Conservation (phyloP, 1,140 invertebrate genomes). For the Drosophila asahinai region DNA sequence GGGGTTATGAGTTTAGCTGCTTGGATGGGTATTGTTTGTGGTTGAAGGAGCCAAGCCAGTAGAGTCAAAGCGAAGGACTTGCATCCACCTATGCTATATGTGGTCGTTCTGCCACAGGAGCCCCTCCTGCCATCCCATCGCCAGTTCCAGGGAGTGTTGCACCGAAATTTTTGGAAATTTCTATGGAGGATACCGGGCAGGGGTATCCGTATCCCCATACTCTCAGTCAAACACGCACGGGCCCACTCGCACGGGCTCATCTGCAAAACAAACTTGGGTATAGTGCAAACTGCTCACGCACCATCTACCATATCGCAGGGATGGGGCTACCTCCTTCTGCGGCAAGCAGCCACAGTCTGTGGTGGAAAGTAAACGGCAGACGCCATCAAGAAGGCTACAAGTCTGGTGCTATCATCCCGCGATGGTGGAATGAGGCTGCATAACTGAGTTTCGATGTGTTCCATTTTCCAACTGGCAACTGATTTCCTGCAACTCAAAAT, state of each 20-base stretch:
- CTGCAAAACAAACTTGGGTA: constrained; percentile 64
- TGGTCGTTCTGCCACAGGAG: not conserved
- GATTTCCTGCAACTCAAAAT: constrained; percentile 29
- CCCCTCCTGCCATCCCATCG: not conserved
- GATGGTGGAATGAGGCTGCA: constrained; percentile 9
- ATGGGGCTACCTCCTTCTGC: constrained; percentile 28
- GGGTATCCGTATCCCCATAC: constrained; percentile 3
- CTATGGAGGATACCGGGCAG: constrained; percentile 39
- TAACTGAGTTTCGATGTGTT: constrained; percentile 15
- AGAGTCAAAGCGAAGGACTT: constrained; percentile 66
- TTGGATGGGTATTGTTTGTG: constrained; percentile 77
- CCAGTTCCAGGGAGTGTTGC: constrained; percentile 30
- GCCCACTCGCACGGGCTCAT: constrained; percentile 39
- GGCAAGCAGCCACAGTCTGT: constrained; percentile 53
- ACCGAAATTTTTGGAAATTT: constrained; percentile 74
- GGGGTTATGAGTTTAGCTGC: constrained; percentile 68
- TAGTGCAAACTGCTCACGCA: constrained; percentile 58
- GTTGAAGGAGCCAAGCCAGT: constrained; percentile 52
- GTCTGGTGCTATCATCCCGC: constrained; percentile 10
- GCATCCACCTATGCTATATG: constrained; percentile 34
- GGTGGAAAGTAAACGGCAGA: constrained; percentile 45
- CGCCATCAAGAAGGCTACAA: constrained; percentile 45
- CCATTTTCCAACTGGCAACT: constrained; percentile 4
- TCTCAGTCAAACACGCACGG: constrained; percentile 26
- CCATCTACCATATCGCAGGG: constrained; percentile 40